Evolutionary conservation across 2,888 invertebrate genomes (phyloP), one percentile per base, ranked within the genome.

Genomic region (Elegia similella): DNA sequence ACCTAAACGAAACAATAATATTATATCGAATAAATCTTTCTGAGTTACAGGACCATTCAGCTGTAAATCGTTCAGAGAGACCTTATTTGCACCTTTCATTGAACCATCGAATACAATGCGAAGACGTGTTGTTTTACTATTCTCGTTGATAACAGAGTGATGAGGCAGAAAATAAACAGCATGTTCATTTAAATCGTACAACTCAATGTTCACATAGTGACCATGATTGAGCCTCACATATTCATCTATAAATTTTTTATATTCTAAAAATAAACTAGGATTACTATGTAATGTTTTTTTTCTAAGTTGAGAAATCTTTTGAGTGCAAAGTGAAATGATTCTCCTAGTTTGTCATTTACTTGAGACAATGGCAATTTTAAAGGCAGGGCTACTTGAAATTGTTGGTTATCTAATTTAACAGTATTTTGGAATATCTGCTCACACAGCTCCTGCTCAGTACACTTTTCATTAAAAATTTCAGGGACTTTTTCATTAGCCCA

Each of bases 121-220:
- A 12, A 42, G 42, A n/a, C 3, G 12, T 3, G 62, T 60, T 43
- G 59, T 59, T 13, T 47, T 59, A 32, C 48, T 60, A 15, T 63
- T 57, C 42, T 48, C 13, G 7, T 46, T 61, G 6, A 63, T 15
- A 13, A 64, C 59, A 29, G 62, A 42, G 32, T 62, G 64, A 42
- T 64, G 64, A 1, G 64, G 59, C 12, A 64, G 53, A 52, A 64
- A 64, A 48, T 62, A 64, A 8, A 59, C 59, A 38, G 64, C 62
- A 34, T 61, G 55, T 16, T 2, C 57, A 6, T 44, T 12, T n/a
- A 55, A 13, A 52, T n/a, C n/a, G n/a, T n/a, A n/a, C n/a, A n/a
- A n/a, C n/a, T n/a, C n/a, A n/a, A n/a, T n/a, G n/a, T n/a, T 61
- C 54, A 55, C 57, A 61, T 13, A 53, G 32, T 23, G 53, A 12